phyloP scores from a whole-genome alignment of 92 coral and sea anemone genomes.

The Parazoanthus darwini region DNA sequence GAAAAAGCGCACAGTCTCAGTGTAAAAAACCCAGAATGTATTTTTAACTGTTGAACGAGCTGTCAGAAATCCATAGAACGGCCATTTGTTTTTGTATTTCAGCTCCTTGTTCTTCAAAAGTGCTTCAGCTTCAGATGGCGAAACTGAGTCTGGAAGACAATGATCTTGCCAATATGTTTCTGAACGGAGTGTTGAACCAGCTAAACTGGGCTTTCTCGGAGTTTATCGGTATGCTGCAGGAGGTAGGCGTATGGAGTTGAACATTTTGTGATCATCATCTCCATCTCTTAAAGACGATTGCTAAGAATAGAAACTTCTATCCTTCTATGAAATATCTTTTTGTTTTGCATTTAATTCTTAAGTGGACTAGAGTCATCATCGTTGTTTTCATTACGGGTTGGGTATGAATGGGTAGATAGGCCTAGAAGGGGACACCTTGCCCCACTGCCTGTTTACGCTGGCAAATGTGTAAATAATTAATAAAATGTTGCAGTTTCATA shows the following conservation, averaged over 20 bases:
- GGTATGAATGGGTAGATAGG: no score
- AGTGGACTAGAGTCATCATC: no score
- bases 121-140: conserved; percentile 72
- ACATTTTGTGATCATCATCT: background rate
- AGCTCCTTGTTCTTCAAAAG: conserved; percentile 88
- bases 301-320: background rate
- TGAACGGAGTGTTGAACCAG: conserved; percentile 94
- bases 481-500: no score
- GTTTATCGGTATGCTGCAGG: conserved; percentile 97
- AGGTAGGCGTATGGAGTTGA: conserved; percentile 49
- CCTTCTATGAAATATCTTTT: background rate
- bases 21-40: no score
- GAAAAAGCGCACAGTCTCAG: no score
- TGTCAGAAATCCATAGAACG: no score
- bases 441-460: no score
- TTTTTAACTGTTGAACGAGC: no score
- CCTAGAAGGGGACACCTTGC: no score
- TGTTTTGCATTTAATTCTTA: no score
- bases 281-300: background rate
- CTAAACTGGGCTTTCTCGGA: conserved; percentile 99
- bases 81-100: conserved; percentile 34
- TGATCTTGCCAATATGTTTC: conserved; percentile 80
- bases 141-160: conserved; percentile 77
- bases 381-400: no score
- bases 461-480: no score